phyloP scores from a whole-genome alignment of 2,113 vertebrate genomes.

The Erpornis zantholeuca region DNA sequence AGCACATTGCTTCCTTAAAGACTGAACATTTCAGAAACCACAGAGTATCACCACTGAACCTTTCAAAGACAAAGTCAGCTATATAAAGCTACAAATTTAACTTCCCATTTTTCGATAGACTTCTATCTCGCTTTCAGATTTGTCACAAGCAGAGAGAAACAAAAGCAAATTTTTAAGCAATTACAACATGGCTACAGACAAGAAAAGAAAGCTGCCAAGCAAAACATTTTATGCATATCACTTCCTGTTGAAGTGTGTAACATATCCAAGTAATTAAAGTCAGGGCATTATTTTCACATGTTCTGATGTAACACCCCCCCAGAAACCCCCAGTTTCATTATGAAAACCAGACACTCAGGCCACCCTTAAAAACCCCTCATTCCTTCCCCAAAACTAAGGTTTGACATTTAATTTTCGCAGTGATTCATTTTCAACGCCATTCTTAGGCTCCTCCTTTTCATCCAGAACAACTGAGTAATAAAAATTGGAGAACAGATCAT shows the following conservation, averaged over 20 bases:
- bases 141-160: neutral
- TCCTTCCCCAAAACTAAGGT: neutral
- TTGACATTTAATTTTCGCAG: constrained; percentile 1
- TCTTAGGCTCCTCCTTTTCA: neutral
- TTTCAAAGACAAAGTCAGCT: neutral
- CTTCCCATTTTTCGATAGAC: neutral
- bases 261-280: neutral
- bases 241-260: neutral
- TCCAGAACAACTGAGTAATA: neutral
- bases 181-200: neutral
- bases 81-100: neutral
- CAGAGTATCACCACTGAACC: neutral
- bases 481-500: neutral
- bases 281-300: neutral
- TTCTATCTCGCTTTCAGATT: neutral
- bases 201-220: constrained; percentile 28
- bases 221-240: neutral
- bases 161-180: constrained; percentile 13
- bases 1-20: neutral
- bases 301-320: neutral
- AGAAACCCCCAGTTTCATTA: neutral
- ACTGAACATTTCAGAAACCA: neutral
- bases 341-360: constrained; percentile 17
- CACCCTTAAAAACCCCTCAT: constrained; percentile 53
- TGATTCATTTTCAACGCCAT: neutral